Evolutionary conservation across 2,888 invertebrate species (phyloP).

Genomic region (Tethea ocularis): DNA sequence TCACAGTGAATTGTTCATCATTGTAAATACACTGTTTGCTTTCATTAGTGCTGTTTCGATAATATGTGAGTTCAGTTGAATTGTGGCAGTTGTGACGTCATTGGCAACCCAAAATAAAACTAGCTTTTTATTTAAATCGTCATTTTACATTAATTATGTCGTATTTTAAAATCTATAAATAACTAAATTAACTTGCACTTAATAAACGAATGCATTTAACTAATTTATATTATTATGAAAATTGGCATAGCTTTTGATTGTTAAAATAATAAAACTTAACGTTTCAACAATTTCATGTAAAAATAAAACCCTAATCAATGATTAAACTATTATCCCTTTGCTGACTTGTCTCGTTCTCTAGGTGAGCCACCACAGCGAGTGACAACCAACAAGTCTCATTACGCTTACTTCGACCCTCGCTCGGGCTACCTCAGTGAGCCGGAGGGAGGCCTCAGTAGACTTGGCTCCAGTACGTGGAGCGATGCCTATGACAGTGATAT

Average conservation of each 20-base stretch:
- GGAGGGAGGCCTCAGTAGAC: slow-evolving; percentile 68
- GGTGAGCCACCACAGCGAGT: slow-evolving; percentile 69
- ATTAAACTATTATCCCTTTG: neutral
- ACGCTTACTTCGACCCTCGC: slow-evolving; percentile 80
- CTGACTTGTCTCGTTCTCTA: slow-evolving; percentile 25
- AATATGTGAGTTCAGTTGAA: slow-evolving; percentile 5
- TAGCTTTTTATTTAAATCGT: neutral
- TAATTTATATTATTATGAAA: neutral
- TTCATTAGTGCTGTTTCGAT: slow-evolving; percentile 12
- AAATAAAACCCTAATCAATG: neutral
- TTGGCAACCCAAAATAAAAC: neutral
- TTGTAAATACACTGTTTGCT: slow-evolving; percentile 26
- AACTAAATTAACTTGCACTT: neutral
- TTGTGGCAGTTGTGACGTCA: neutral
- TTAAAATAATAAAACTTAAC: neutral
- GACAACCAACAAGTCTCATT: slow-evolving; percentile 72
- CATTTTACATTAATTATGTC: neutral
- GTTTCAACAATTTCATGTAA: neutral
- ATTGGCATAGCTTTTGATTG: neutral
- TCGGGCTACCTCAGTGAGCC: slow-evolving; percentile 81
- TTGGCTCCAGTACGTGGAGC: slow-evolving; percentile 66
- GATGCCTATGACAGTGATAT: slow-evolving; percentile 79
- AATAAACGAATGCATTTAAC: neutral
- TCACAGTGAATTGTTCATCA: slow-evolving; percentile 13
- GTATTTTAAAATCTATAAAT: neutral